Evolutionary conservation across 2,888 invertebrate species (phyloP).

Genomic region (Lamproptera curius): DNA sequence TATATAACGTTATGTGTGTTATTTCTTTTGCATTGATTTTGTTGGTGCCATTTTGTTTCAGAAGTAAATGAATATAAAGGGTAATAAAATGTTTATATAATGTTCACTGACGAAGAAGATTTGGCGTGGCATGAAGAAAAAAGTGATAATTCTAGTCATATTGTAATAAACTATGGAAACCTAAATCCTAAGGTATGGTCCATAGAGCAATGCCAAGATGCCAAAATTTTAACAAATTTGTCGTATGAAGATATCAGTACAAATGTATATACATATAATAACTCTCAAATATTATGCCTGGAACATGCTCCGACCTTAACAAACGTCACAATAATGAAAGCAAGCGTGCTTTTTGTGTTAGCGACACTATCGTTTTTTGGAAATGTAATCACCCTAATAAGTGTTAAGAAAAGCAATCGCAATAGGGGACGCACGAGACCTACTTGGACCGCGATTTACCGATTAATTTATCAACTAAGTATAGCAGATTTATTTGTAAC

Average conservation of each 20-base stretch:
- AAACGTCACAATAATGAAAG: constrained; percentile 80
- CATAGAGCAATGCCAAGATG: constrained; percentile 53
- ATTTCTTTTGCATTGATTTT: too few species aligned
- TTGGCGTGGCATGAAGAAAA: neutral
- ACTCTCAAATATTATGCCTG: constrained; percentile 60
- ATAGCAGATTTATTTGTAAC: constrained; percentile 90
- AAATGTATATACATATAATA: constrained; percentile 47
- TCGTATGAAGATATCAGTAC: constrained; percentile 40
- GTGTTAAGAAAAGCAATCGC: constrained; percentile 82
- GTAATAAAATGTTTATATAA: neutral
- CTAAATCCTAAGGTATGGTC: constrained; percentile 43
- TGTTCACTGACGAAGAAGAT: neutral
- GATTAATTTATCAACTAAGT: constrained; percentile 88
- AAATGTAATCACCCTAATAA: constrained; percentile 87
- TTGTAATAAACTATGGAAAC: neutral
- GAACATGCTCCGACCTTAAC: constrained; percentile 85
- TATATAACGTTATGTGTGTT: too few species aligned
- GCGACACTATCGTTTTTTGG: constrained; percentile 85
- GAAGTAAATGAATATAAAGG: neutral
- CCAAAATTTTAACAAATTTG: constrained; percentile 45
- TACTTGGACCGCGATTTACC: constrained; percentile 85
- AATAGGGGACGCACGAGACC: constrained; percentile 77
- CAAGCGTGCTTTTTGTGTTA: constrained; percentile 82
- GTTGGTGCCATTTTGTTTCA: too few species aligned
- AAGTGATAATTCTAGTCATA: neutral